Conservation (phyloP, 2,113 vertebrate genomes). For the Ptychochromis oligacanthus region DNA sequence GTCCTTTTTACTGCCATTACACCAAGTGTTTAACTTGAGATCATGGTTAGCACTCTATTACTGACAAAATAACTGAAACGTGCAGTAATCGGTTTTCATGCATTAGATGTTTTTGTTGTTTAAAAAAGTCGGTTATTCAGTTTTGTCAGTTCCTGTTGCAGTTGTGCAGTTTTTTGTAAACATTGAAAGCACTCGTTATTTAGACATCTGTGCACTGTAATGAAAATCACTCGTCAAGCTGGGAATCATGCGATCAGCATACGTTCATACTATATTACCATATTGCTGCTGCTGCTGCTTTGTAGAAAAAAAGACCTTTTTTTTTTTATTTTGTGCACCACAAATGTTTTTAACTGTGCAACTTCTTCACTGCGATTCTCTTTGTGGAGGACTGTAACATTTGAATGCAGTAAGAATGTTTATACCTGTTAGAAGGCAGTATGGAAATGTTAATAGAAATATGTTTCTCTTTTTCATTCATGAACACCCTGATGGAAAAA, state of each 20-base stretch:
- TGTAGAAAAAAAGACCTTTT: neutral
- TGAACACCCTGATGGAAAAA: neutral
- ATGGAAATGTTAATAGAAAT: neutral
- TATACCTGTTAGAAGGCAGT: neutral
- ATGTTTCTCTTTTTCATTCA: neutral
- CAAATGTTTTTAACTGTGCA: neutral
- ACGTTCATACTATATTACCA: neutral
- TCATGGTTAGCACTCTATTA: neutral
- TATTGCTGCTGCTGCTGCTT: conserved; percentile 7
- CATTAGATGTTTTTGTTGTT: neutral
- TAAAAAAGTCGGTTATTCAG: fast-evolving
- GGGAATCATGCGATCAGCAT: neutral
- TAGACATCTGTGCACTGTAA: neutral
- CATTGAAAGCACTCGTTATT: neutral
- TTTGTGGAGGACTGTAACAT: neutral
- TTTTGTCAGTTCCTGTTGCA: neutral
- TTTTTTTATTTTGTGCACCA: neutral
- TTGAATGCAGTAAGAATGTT: no score
- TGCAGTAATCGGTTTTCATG: neutral
- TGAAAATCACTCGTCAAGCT: neutral
- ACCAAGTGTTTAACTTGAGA: neutral
- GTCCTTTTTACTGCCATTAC: neutral
- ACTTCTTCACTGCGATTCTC: neutral
- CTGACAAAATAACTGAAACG: neutral
- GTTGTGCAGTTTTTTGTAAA: neutral